These are phyloP conservation scores for Nycteola revayana DNA, from an alignment of 2,888 invertebrate species.

Conservation along the genomic window DNA sequence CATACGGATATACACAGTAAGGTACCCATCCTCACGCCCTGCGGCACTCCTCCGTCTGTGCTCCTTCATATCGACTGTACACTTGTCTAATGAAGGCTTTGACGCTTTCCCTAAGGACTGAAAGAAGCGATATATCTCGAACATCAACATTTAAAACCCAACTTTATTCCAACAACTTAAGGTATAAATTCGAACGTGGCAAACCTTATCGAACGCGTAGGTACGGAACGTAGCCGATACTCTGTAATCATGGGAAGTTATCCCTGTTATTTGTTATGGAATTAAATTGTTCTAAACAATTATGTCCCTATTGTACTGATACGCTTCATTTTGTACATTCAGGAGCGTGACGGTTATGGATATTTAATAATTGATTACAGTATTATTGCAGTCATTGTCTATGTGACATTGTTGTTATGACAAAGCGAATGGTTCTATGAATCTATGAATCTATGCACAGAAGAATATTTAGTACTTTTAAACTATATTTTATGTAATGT, in stretches of 20 bases:
- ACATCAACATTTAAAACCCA: conserved; percentile 13
- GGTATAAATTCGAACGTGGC: conserved; percentile 24
- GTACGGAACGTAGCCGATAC: conserved; percentile 28
- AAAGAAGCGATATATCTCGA: conserved; percentile 23
- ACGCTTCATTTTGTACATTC: conserved; percentile 18
- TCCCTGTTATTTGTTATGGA: conserved; percentile 37
- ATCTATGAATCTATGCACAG: too few species aligned
- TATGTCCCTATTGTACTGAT: conserved; percentile 29
- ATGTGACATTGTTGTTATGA: too few species aligned
- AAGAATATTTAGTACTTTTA: neutral
- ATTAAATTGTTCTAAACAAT: conserved; percentile 37
- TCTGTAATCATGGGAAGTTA: conserved; percentile 38
- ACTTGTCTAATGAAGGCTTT: conserved; percentile 53
- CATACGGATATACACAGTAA: conserved; percentile 17
- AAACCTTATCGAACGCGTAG: conserved; percentile 17
- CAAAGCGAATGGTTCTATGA: too few species aligned
- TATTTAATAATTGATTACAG: neutral
- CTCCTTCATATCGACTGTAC: conserved; percentile 38
- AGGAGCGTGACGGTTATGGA: conserved; percentile 4
- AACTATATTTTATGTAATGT: neutral
- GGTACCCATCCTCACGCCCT: conserved; percentile 27
- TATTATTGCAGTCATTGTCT: too few species aligned
- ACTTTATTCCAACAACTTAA: conserved; percentile 25
- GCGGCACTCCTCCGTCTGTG: conserved; percentile 37
- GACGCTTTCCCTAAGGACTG: conserved; percentile 41